Evolutionary conservation across 2,888 invertebrate species (phyloP).

Genomic region (Choristoneura rosaceana): DNA sequence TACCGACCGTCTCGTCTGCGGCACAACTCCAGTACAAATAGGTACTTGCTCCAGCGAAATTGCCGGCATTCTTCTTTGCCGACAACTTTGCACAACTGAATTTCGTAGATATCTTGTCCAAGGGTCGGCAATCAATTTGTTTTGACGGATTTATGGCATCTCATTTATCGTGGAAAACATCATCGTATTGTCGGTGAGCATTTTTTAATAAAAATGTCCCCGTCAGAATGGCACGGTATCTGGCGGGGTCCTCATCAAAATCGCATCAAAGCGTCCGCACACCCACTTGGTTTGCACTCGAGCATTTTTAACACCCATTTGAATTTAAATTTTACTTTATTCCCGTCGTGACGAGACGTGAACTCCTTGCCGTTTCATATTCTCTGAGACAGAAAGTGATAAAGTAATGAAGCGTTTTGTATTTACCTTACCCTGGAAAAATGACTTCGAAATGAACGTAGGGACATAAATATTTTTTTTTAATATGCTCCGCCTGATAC

Average conservation of each 20-base stretch:
- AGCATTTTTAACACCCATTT: slow-evolving; percentile 76
- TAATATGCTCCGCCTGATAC: background rate
- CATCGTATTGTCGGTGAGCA: slow-evolving; percentile 60
- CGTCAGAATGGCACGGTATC: slow-evolving; percentile 50
- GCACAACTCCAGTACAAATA: slow-evolving; percentile 49
- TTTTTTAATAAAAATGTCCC: slow-evolving; percentile 71
- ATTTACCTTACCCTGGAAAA: slow-evolving; percentile 5
- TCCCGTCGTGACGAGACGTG: slow-evolving; percentile 59
- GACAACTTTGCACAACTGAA: slow-evolving; percentile 42
- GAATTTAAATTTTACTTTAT: slow-evolving; percentile 72
- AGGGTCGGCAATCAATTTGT: slow-evolving; percentile 61
- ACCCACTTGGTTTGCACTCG: slow-evolving; percentile 63
- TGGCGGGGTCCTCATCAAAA: slow-evolving; percentile 72
- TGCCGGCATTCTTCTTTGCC: slow-evolving; percentile 51
- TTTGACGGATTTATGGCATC: slow-evolving; percentile 63
- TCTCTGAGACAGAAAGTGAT: slow-evolving; percentile 54
- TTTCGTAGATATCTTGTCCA: slow-evolving; percentile 55
- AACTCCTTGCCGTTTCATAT: slow-evolving; percentile 60
- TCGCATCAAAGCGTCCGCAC: slow-evolving; percentile 70
- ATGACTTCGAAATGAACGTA: slow-evolving; percentile 12
- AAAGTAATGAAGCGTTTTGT: slow-evolving; percentile 62
- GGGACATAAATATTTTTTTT: background rate
- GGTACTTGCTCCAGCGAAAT: slow-evolving; percentile 48
- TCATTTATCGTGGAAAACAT: slow-evolving; percentile 61
- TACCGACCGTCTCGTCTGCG: slow-evolving; percentile 63